phyloP scores from a whole-genome alignment of 2,113 vertebrate genomes.

The Patagioenas fasciata region DNA sequence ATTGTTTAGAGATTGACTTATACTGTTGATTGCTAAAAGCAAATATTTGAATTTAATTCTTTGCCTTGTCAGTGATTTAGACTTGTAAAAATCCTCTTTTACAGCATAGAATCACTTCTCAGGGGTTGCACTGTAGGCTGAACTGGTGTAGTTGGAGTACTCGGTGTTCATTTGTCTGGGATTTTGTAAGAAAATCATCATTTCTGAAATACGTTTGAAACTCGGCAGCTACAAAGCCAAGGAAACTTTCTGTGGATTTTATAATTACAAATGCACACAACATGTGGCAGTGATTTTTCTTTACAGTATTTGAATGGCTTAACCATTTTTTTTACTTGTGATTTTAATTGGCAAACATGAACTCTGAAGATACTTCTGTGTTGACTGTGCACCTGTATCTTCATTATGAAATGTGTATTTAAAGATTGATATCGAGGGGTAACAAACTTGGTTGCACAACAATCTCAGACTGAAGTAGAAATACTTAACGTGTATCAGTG shows the following conservation, averaged over 20 bases:
- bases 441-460: neutral
- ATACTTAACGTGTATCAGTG: neutral
- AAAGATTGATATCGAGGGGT: neutral
- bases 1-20: constrained; percentile 60
- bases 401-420: neutral
- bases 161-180: neutral
- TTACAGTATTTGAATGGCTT: neutral
- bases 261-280: neutral
- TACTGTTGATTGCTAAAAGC: no score
- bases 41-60: constrained; percentile 59
- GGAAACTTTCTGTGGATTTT: neutral
- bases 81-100: constrained; percentile 60
- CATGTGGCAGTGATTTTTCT: neutral
- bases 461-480: neutral
- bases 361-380: neutral
- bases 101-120: constrained; percentile 63
- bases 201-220: neutral
- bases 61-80: constrained; percentile 62
- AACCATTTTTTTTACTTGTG: neutral
- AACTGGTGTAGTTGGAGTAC: neutral
- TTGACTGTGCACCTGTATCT: neutral
- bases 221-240: neutral
- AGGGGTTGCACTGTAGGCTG: constrained; percentile 72
- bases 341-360: neutral
- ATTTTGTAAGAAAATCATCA: neutral